Evolutionary conservation across 2,113 vertebrate species (phyloP).

Genomic region (Pogonocichla stellata): DNA sequence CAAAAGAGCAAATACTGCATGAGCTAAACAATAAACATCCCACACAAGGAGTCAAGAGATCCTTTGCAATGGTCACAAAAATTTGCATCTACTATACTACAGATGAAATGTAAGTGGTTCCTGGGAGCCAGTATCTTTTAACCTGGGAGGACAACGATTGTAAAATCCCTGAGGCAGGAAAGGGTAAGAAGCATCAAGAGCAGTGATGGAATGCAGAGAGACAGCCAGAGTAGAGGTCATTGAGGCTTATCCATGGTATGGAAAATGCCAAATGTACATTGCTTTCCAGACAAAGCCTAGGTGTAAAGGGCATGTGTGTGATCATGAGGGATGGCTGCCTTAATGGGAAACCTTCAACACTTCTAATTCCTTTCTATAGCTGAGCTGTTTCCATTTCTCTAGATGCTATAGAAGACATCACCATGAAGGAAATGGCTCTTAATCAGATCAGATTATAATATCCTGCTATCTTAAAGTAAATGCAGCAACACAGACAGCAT

Average conservation of each 20-base stretch:
- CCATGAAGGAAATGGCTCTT: neutral
- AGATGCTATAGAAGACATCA: neutral
- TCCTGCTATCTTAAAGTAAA: neutral
- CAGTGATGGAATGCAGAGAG: neutral
- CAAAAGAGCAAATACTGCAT: neutral
- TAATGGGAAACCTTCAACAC: neutral
- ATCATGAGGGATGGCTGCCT: neutral
- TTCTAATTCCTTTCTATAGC: neutral
- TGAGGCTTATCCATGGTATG: neutral
- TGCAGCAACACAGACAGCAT: neutral
- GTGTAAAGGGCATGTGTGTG: slow-evolving; percentile 1
- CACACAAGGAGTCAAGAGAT: neutral
- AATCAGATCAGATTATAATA: neutral
- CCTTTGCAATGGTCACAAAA: neutral
- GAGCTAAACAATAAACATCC: neutral
- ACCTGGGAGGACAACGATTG: neutral
- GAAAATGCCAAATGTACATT: slow-evolving; percentile 26
- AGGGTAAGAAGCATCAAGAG: slow-evolving; percentile 1
- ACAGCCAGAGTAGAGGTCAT: slow-evolving; percentile 6
- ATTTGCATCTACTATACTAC: neutral
- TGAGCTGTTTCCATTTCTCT: neutral
- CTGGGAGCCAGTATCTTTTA: neutral
- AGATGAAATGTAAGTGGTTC: neutral
- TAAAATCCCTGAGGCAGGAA: neutral
- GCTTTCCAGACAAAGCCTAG: neutral